Evolutionary conservation across 2,797 vertebrate species (phyloP).

Genomic region (Argentina silus): DNA sequence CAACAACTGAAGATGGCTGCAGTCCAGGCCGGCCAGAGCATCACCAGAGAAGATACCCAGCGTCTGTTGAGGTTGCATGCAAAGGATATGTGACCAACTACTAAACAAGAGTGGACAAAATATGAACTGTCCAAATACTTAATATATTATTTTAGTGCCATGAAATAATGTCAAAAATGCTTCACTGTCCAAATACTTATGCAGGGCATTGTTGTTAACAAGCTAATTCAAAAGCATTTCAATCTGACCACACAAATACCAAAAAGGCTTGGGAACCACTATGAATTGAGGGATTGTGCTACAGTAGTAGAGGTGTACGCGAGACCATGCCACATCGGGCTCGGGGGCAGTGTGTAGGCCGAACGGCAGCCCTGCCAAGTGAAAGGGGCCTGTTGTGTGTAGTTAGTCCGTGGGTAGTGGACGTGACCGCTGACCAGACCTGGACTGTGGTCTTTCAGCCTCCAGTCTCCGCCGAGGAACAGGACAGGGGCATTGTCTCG

Average conservation of each 20-base stretch:
- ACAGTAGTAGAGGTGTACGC: not conserved
- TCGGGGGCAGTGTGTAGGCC: not conserved
- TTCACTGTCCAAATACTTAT: too few relatives aligned
- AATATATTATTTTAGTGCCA: too few relatives aligned
- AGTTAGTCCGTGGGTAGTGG: slow-evolving; percentile 59
- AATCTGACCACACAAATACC: not conserved
- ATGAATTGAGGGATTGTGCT: not conserved
- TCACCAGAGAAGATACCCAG: too few relatives aligned
- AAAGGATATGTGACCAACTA: too few relatives aligned
- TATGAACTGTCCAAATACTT: too few relatives aligned
- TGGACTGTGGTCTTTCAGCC: slow-evolving; percentile 26
- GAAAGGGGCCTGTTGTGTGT: slow-evolving; percentile 63
- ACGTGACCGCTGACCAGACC: slow-evolving; percentile 50
- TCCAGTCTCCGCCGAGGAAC: slow-evolving; percentile 30
- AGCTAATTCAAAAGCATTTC: not conserved
- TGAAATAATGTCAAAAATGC: too few relatives aligned
- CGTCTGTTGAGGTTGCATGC: too few relatives aligned
- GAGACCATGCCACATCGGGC: not conserved
- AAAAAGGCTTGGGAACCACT: not conserved
- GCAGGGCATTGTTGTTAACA: too few relatives aligned
- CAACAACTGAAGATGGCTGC: too few relatives aligned
- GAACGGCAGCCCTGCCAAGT: slow-evolving; percentile 23
- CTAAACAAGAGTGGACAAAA: too few relatives aligned
- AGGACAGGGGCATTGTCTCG: slow-evolving; percentile 68
- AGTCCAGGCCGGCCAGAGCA: too few relatives aligned